Conservation (phyloP, 2,797 vertebrate species). For the Pelodytes ibericus region DNA sequence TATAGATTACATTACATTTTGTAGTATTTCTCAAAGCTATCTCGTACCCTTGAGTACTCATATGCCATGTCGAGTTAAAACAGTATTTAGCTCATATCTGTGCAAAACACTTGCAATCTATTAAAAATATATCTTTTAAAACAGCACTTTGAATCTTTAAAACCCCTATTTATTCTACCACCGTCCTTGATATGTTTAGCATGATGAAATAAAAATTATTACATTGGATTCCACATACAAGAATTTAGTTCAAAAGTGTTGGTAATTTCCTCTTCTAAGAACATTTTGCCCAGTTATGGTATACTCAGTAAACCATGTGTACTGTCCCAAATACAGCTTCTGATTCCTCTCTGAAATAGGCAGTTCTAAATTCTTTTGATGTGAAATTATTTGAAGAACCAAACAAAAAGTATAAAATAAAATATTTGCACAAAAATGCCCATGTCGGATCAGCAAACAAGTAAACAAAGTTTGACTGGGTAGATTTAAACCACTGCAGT, state of each 20-base stretch:
- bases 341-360: background rate
- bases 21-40: conserved; percentile 70
- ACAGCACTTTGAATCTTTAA: conserved; percentile 17
- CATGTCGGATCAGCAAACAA: background rate
- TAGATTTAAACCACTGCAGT: conserved; percentile 30
- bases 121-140: conserved; percentile 65
- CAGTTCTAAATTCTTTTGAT: background rate
- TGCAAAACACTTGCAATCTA: conserved; percentile 81
- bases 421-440: background rate
- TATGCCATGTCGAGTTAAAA: conserved; percentile 68
- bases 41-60: conserved; percentile 72
- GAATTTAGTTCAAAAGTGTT: conserved; percentile 19
- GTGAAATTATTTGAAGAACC: background rate
- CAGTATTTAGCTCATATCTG: conserved; percentile 65
- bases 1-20: conserved; percentile 61
- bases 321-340: background rate
- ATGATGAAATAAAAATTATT: conserved; percentile 68
- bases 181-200: conserved; percentile 73
- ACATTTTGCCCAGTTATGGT: conserved; percentile 5
- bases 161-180: conserved; percentile 61
- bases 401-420: conserved; percentile 2
- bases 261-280: conserved; percentile 46
- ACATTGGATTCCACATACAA: conserved; percentile 34
- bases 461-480: conserved; percentile 23
- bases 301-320: background rate